A percentile compares a stretch with the other conserved stretches of the same genome.
Evolutionary conservation across 37 sponge, comb jelly and placozoan genomes (phyloP).

Genomic region (Spongilla lacustris): DNA sequence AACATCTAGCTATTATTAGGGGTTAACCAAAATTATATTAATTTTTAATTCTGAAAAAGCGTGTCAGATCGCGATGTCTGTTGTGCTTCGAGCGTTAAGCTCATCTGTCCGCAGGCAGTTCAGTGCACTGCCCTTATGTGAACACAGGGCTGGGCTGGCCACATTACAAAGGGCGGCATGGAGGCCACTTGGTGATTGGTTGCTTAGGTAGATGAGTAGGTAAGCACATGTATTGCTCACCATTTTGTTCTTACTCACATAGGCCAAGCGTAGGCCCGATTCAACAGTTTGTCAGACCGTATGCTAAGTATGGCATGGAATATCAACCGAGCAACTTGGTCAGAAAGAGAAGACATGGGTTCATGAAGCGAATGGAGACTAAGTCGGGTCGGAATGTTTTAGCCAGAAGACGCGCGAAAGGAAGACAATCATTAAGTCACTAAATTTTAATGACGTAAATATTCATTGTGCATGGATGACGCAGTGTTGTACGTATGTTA

Average conservation of each 20-base stretch:
- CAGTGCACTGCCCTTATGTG: neutral
- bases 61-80: neutral
- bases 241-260: neutral
- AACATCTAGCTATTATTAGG: neutral
- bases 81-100: neutral
- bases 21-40: neutral
- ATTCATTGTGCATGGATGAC: neutral
- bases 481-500: neutral
- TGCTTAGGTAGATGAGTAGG: neutral
- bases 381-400: slow-evolving; percentile 80
- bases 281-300: slow-evolving; percentile 3
- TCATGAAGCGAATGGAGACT: slow-evolving; percentile 65
- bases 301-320: slow-evolving; percentile 77
- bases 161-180: neutral
- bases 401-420: slow-evolving; percentile 87
- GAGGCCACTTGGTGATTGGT: neutral
- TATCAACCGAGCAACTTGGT: slow-evolving; percentile 89
- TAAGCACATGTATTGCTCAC: neutral
- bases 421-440: slow-evolving; percentile 84
- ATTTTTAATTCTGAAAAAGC: no score
- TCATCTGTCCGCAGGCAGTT: neutral
- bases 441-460: neutral
- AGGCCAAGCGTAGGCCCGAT: slow-evolving; percentile 9
- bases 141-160: neutral
- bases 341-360: slow-evolving; percentile 89